Evolutionary conservation across 2,797 vertebrate genomes (phyloP).

Genomic region (Phrynocephalus forsythii): DNA sequence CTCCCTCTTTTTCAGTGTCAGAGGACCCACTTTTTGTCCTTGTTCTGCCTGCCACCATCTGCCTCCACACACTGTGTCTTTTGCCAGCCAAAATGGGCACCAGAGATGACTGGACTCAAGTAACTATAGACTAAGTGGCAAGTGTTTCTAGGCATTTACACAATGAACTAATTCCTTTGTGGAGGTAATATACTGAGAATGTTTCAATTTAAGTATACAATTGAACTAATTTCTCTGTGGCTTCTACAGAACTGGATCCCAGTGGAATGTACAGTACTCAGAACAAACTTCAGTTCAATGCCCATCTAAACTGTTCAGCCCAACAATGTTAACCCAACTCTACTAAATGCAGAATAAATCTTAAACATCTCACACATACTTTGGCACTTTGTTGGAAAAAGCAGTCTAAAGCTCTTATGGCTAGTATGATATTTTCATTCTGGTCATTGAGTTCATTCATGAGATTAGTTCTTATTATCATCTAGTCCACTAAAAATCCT

Average conservation of each 20-base stretch:
- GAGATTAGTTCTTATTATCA: background rate
- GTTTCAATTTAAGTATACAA: background rate
- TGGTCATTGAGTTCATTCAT: too few relatives aligned
- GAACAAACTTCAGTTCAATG: background rate
- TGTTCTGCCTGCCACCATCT: too few relatives aligned
- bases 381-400: too few relatives aligned
- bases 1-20: too few relatives aligned
- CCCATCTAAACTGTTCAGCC: background rate
- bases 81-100: too few relatives aligned
- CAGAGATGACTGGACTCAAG: too few relatives aligned
- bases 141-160: too few relatives aligned
- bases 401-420: background rate
- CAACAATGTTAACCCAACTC: background rate
- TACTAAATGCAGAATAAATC: background rate
- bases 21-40: too few relatives aligned
- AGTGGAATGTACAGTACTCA: background rate
- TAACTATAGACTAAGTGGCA: too few relatives aligned
- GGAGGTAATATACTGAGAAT: background rate
- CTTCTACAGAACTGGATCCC: background rate
- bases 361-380: background rate
- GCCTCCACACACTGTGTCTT: too few relatives aligned
- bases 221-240: background rate
- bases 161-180: too few relatives aligned
- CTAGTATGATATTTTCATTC: background rate
- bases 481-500: background rate